Evolutionary conservation across 2,888 invertebrate genomes (phyloP).

Genomic region (Agonum fuliginosum): DNA sequence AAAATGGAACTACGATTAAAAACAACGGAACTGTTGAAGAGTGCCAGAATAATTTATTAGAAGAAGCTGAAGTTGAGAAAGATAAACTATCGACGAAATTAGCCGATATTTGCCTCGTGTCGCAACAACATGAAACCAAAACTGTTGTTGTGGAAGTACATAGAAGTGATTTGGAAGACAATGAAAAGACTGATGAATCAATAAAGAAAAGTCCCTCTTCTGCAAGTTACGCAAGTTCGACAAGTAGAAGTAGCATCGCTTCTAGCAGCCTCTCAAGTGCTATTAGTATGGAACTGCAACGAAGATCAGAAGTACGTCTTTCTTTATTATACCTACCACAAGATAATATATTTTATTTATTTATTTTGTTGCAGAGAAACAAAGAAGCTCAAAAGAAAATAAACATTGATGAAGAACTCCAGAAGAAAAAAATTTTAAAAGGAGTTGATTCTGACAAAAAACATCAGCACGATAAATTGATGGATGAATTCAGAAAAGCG

Average conservation of each 20-base stretch:
- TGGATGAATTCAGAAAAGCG: slow-evolving; percentile 93
- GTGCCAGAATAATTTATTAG: slow-evolving; percentile 67
- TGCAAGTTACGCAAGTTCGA: slow-evolving; percentile 69
- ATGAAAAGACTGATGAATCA: slow-evolving; percentile 65
- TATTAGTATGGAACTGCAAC: slow-evolving; percentile 81
- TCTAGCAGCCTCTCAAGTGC: slow-evolving; percentile 80
- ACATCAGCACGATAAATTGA: slow-evolving; percentile 84
- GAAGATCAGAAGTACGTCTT: slow-evolving; percentile 78
- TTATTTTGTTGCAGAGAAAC: slow-evolving; percentile 68
- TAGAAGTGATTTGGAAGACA: slow-evolving; percentile 72
- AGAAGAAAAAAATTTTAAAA: slow-evolving; percentile 71
- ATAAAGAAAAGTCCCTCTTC: slow-evolving; percentile 70
- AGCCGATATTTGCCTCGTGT: slow-evolving; percentile 72
- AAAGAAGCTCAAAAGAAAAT: slow-evolving; percentile 66
- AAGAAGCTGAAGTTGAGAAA: slow-evolving; percentile 37
- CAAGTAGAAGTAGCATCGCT: slow-evolving; percentile 70
- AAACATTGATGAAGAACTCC: slow-evolving; percentile 70
- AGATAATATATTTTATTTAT: not conserved
- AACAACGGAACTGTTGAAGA: slow-evolving; percentile 72
- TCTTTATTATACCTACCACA: slow-evolving; percentile 5
- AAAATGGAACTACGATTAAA: slow-evolving; percentile 83
- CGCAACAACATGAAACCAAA: slow-evolving; percentile 75
- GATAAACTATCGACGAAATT: slow-evolving; percentile 67
- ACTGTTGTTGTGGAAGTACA: slow-evolving; percentile 88
- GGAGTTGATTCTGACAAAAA: slow-evolving; percentile 78